These are phyloP conservation scores for Thoracochromis brauschi DNA, from an alignment of 2,113 vertebrate species.

Conservation along the genomic window DNA sequence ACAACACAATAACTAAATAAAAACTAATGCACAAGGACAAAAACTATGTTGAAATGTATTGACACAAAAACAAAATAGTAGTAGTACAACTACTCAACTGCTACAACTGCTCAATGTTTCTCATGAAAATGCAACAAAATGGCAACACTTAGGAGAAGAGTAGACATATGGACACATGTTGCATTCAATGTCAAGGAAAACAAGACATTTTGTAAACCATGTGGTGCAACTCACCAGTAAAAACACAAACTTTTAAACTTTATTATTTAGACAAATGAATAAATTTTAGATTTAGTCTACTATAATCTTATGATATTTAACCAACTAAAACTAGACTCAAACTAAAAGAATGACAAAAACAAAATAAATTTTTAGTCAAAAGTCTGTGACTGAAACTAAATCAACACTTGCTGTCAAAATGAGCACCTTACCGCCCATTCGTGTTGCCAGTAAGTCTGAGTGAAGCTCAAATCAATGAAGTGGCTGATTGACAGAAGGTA, in stretches of 20 bases:
- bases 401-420: not conserved
- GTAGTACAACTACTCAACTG: not conserved
- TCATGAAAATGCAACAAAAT: not conserved
- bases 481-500: not conserved
- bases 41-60: not conserved
- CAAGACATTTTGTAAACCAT: not conserved
- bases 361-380: fast-evolving
- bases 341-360: not conserved
- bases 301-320: not conserved
- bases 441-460: not conserved
- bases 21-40: not conserved
- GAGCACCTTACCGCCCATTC: not conserved
- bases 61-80: not conserved
- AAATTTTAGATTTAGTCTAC: not conserved
- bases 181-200: not conserved
- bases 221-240: not conserved
- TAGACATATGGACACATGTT: not conserved
- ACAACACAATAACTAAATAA: fast-evolving
- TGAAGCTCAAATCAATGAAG: not conserved
- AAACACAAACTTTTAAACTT: not conserved
- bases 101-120: not conserved
- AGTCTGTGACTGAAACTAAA: not conserved
- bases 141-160: not conserved
- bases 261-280: not conserved
- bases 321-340: not conserved